phyloP scores from a whole-genome alignment of 2,113 vertebrate species.

The Sitta europaea region DNA sequence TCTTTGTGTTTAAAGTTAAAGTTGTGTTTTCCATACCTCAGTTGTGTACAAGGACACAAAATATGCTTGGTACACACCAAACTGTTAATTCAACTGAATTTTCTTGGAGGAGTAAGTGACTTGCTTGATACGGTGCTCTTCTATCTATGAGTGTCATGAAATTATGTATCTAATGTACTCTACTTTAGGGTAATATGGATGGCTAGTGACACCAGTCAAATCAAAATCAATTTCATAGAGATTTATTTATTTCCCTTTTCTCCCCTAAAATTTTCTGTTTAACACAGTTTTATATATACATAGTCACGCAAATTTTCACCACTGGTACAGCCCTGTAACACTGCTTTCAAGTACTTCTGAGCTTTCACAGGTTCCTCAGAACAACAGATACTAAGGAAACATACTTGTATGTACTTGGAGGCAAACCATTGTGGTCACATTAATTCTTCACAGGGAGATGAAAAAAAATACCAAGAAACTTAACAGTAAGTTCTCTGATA shows the following conservation, averaged over 20 bases:
- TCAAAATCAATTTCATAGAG: not conserved
- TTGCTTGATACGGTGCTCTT: not conserved
- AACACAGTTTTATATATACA: not conserved
- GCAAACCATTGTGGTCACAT: not conserved
- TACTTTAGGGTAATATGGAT: not conserved
- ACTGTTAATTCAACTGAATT: not conserved
- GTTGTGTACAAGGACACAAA: not conserved
- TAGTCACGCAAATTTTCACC: not conserved
- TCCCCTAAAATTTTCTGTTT: not conserved
- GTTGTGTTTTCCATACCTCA: not conserved
- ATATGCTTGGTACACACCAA: not conserved
- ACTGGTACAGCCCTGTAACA: not conserved
- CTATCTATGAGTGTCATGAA: not conserved
- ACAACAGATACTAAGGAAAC: not conserved
- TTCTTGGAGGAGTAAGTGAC: fast-evolving
- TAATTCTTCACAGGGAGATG: not conserved
- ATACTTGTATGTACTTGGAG: not conserved
- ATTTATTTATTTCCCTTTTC: not conserved
- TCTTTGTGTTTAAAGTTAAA: not conserved
- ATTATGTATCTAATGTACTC: not conserved
- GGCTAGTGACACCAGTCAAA: not conserved
- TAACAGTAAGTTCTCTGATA: not conserved
- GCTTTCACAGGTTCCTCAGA: not conserved
- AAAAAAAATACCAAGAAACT: not conserved
- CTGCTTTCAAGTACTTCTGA: not conserved